Base-by-base conservation (phyloP, 2,113 vertebrate species). In the Urocolius indicus region DNA sequence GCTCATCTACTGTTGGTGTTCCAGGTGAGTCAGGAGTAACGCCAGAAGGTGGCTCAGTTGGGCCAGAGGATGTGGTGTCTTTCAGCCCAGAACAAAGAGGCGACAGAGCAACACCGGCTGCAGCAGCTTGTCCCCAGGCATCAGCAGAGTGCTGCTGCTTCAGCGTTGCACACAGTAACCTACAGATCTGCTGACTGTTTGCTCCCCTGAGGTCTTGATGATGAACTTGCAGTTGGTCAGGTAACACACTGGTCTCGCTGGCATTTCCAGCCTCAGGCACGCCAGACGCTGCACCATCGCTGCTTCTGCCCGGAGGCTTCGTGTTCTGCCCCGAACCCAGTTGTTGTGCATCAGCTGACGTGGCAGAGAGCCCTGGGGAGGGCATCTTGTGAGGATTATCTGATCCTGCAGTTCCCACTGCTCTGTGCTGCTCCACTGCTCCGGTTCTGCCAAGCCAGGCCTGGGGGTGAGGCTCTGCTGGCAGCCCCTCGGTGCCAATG, bases 401-500 rank as follows among this genome's bases (percentile, higher is more conserved):
- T 32, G 52, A 34, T 71, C 41, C 43, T 46, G 5, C 32, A 34
- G 20, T 52, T 84, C 46, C 45, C 30, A 22, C 72, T 43, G 76
- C 38, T 26, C 51, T 49, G 0, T 15, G 9, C 12, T 49, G 76
- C 80, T 75, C 32, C 22, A 23, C 78, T 38, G 90, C 67, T 27
- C 45, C 26, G 38, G 76, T 22, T 76, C 48, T 14, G 24, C 16
- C 34, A 24, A 41, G 69, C 11, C 46, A 92, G 66, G 29, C 54
- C 24, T 58, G 38, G 17, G 46, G 48, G 14, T 7, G 9, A 13
- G 48, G 18, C 29, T 55, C 27, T 18, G 93, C 96, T 61, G 97
- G 89, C 22, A 97, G 93, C 65, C 90, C 84, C 62, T 55, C 30
- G 81, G 94, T 86, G 38, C 79, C 62, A 38, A 97, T 92, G 69